Percentiles rank a stretch among this genome's conserved stretches.
phyloP scores from a whole-genome alignment of 2,797 vertebrate genomes.

The Hypotaenidia philippensis region DNA sequence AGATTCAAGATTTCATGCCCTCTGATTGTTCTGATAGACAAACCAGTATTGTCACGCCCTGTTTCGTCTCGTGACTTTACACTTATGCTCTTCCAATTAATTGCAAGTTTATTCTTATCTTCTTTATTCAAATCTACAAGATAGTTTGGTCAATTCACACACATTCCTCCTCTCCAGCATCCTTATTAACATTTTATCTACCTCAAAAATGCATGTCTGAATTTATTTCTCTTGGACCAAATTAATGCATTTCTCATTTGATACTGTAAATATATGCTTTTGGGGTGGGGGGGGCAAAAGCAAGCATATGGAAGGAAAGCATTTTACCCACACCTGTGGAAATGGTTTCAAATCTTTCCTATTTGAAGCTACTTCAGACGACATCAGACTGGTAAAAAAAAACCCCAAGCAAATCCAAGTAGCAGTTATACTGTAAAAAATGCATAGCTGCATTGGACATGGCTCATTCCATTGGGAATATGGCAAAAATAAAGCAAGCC shows the following conservation, averaged over 20 bases:
- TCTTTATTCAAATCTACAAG: background rate
- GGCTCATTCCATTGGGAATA: fast-evolving
- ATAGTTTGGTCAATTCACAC: background rate
- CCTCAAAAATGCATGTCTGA: background rate
- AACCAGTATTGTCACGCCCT: background rate
- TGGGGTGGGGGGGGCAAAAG: background rate
- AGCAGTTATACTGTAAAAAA: background rate
- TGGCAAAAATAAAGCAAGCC: background rate
- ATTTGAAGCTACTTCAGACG: background rate
- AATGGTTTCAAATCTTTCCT: background rate
- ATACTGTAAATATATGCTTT: background rate
- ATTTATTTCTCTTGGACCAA: background rate
- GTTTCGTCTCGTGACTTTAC: background rate
- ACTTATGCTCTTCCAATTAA: background rate
- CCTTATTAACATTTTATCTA: background rate
- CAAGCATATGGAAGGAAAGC: background rate
- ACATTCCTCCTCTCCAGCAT: background rate
- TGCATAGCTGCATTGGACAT: background rate
- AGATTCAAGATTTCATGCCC: background rate
- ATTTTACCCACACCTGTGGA: background rate
- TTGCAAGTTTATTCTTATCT: background rate
- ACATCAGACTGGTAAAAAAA: background rate
- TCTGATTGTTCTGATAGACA: background rate
- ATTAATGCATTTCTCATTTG: background rate
- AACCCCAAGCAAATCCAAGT: background rate